Evolutionary conservation across 53 echinoderm and acorn worm genomes (phyloP), one percentile per base, ranked within the genome.

Genomic region (Paracentrotus lividus): DNA sequence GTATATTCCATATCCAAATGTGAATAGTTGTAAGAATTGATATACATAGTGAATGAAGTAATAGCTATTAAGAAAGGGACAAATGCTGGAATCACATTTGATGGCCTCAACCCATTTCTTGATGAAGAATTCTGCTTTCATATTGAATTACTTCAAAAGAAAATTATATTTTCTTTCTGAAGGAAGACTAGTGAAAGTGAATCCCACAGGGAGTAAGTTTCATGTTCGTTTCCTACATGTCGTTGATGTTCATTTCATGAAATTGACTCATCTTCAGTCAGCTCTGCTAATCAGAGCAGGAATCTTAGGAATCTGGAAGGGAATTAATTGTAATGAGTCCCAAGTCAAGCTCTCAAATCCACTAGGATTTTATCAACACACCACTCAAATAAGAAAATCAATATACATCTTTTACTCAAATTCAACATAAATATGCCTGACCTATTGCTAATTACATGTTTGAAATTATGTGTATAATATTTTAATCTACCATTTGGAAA

Each of bases 231-330:
- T 81, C 47, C 21, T 81, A 81, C 81, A 45, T 81, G 81, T 49
- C 81, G 47, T n/a, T 90, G 69, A 90, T 68, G 90, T 52, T 45
- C 68, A 72, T 90, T 90, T 90, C 68, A 72, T 90, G 75, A 90
- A 69, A 90, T 90, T 90, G 90, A 90, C 90, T 68, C 69, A 72
- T 90, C 90, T 27, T 16, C 13, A 69, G 49, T 90, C 68, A 90
- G 69, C 27, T 47, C 7, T 29, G 26, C 49, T 90, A 90, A 90
- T 90, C 68, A 53, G 90, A 27, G 69, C 72, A 90, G 53, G 49
- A 68, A 90, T 90, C 69, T 53, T 32, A 47, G 64, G 89, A 89
- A 89, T 89, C 65, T 64, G 21, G 89, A 61, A 42, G 44, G 89
- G 44, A 89, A 61, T 89, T 61, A 59, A 58, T 59, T 56, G 89